Evolutionary conservation across 2,888 invertebrate genomes (phyloP), one percentile per base, ranked within the genome.

Genomic region (Parnassius apollo): DNA sequence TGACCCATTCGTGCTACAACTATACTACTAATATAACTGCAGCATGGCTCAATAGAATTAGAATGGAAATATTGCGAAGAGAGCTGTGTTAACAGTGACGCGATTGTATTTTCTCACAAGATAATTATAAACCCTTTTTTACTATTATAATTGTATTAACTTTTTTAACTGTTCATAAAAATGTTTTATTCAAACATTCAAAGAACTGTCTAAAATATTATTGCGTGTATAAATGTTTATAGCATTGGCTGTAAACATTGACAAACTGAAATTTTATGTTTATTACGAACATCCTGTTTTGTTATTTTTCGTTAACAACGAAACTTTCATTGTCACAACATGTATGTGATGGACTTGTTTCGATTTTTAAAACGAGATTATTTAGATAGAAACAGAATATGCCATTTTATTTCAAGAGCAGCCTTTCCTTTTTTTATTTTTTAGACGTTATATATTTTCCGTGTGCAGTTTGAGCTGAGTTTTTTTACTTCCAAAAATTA

Each of bases 331-430:
- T 84, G 82, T 82, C 80, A 80, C 79, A 79, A 80, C 78, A 81
- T 85, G 78, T 78, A 81, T 85, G 78, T 83, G 86, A 88, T 87
- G 84, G 81, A 85, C 84, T 81, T 87, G 85, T 88, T 90, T 86
- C 88, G 86, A 88, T 87, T 83, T 86, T 81, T 78, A 79, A 81
- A 85, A 83, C 84, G 85, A 76, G 79, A 81, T 79, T 78, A 79
- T 80, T 77, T 80, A 82, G 81, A 84, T 83, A 86, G 86, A 88
- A 88, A 84, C 83, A 87, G 86, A 88, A 88, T 83, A 81, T 82
- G 85, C 82, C 78, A 89, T 90, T 90, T 88, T 84, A 85, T 89
- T 88, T 89, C 88, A 88, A 86, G 78, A 84, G 78, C 83, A 78
- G 83, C 83, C 76, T 76, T 80, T 75, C 78, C 80, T 80, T 81